Evolutionary conservation across 1,140 invertebrate species (phyloP).

Genomic region (Parasteatoda tepidariorum): DNA sequence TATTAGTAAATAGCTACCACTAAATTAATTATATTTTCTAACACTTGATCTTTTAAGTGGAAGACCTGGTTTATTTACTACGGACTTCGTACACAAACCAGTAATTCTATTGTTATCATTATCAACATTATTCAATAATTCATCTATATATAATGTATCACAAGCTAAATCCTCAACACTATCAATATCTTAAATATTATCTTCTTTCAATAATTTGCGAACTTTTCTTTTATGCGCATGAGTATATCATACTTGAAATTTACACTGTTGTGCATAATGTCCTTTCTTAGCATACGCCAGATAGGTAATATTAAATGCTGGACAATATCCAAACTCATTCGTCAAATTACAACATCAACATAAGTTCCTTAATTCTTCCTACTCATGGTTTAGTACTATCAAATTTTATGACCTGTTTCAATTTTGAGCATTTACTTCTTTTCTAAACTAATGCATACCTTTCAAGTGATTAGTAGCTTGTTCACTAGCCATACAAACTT

Average conservation of each 20-base stretch:
- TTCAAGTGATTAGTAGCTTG: background rate
- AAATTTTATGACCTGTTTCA: too few species aligned
- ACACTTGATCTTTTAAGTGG: background rate
- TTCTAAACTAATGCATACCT: too few species aligned
- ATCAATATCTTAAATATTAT: background rate
- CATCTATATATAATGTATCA: background rate
- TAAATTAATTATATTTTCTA: background rate
- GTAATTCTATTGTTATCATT: background rate
- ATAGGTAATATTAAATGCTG: background rate
- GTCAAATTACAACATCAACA: background rate
- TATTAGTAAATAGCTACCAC: background rate
- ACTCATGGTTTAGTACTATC: too few species aligned
- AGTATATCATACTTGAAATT: background rate
- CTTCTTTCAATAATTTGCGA: background rate
- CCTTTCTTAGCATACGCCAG: background rate
- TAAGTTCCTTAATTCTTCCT: too few species aligned
- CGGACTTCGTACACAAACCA: background rate
- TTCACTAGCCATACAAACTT: background rate
- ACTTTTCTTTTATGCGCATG: background rate
- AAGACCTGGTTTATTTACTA: background rate
- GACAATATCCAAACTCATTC: background rate
- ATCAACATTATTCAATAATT: background rate
- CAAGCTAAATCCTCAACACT: background rate
- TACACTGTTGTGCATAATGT: background rate
- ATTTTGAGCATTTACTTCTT: too few species aligned